Conservation (phyloP, 1,140 invertebrate species). For the Whitmania pigra region DNA sequence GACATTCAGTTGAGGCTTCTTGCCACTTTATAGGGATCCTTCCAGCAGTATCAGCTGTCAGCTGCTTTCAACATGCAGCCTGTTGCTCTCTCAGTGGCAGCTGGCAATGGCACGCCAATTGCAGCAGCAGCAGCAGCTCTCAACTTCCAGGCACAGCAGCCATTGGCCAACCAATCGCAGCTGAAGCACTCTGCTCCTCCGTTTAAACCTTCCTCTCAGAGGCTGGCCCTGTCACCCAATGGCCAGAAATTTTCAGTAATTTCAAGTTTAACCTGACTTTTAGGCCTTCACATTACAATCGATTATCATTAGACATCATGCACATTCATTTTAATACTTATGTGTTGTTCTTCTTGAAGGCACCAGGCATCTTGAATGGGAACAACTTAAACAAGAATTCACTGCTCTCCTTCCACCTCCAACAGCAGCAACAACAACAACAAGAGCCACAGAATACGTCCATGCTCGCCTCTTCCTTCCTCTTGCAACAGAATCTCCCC, state of each 20-base stretch:
- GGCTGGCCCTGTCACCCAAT: not conserved
- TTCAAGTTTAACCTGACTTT: not conserved
- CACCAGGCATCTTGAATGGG: too few species aligned
- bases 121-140: slow-evolving; percentile 29
- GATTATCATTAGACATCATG: not conserved
- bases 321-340: not conserved
- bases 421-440: slow-evolving; percentile 16
- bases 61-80: slow-evolving; percentile 28
- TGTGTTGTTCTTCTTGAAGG: too few species aligned
- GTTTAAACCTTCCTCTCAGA: slow-evolving; percentile 23
- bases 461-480: slow-evolving; percentile 23
- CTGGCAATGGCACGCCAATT: slow-evolving; percentile 21
- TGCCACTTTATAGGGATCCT: slow-evolving; percentile 24
- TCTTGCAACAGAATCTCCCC: slow-evolving; percentile 21
- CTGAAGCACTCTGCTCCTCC: slow-evolving; percentile 24
- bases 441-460: slow-evolving; percentile 21
- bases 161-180: slow-evolving; percentile 23
- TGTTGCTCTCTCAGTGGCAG: slow-evolving; percentile 29
- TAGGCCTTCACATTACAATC: not conserved
- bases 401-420: slow-evolving; percentile 20
- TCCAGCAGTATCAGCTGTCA: slow-evolving; percentile 29
- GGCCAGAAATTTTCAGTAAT: not conserved
- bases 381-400: slow-evolving; percentile 19
- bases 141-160: slow-evolving; percentile 29
- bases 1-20: not conserved